Evolutionary conservation across 2,888 invertebrate species (phyloP).

Genomic region (Fabriciana adippe): DNA sequence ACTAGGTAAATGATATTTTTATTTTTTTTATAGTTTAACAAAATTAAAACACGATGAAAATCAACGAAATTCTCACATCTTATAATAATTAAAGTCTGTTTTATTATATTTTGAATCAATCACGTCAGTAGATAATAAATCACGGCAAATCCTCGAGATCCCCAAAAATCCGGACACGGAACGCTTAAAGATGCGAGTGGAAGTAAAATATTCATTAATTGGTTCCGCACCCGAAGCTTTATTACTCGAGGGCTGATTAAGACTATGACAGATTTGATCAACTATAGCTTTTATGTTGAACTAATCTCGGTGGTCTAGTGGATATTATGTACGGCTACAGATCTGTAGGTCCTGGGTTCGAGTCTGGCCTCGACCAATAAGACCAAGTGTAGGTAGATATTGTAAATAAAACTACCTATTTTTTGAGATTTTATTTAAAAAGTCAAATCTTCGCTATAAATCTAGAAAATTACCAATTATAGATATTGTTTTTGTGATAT

Average conservation of each 20-base stretch:
- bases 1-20: too few relatives aligned
- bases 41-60: neutral
- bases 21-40: neutral
- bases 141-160: constrained; percentile 53
- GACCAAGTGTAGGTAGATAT: neutral
- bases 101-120: constrained; percentile 60
- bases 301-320: too few relatives aligned
- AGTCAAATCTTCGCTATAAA: too few relatives aligned
- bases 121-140: constrained; percentile 61
- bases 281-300: neutral
- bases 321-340: too few relatives aligned
- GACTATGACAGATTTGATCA: constrained; percentile 31
- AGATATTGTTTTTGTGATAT: too few relatives aligned
- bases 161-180: constrained; percentile 75
- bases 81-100: constrained; percentile 30
- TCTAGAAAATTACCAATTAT: too few relatives aligned
- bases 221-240: constrained; percentile 75
- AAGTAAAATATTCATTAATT: constrained; percentile 80
- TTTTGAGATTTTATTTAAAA: neutral
- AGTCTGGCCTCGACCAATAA: too few relatives aligned
- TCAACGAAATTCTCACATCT: neutral
- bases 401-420: neutral
- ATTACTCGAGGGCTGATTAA: constrained; percentile 78
- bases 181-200: constrained; percentile 73
- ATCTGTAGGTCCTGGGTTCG: too few relatives aligned